These are phyloP conservation scores for Phalacrocorax aristotelis DNA, from an alignment of 2,113 vertebrate genomes.

Conservation along the genomic window DNA sequence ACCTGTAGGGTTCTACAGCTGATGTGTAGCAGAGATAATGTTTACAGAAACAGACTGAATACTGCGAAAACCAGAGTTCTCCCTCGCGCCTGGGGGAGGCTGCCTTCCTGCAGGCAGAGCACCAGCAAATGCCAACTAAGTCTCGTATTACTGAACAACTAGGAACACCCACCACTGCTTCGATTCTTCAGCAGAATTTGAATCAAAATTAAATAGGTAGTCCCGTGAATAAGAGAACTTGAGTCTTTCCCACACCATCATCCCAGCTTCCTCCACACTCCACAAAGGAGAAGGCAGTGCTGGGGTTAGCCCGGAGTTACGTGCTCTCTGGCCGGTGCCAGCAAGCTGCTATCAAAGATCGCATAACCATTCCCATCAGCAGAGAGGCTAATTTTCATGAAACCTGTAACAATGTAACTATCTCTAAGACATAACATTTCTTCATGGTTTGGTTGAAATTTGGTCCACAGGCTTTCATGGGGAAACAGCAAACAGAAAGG, in stretches of 20 bases:
- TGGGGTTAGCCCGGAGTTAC: background rate
- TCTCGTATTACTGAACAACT: background rate
- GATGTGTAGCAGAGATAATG: background rate
- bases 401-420: background rate
- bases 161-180: background rate
- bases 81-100: accelerated
- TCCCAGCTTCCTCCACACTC: background rate
- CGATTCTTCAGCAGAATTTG: background rate
- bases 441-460: background rate
- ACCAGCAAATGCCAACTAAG: background rate
- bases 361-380: background rate
- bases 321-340: background rate
- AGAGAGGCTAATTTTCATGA: background rate
- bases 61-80: background rate
- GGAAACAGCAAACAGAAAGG: background rate
- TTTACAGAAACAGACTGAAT: background rate
- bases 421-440: background rate
- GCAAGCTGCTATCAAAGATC: background rate
- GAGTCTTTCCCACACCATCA: background rate
- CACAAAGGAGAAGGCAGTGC: background rate
- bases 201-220: background rate
- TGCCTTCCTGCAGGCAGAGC: background rate
- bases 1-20: background rate
- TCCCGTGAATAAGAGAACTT: background rate
- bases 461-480: background rate